Evolutionary conservation across 2,888 invertebrate species (phyloP), one percentile per base, ranked within the genome.

Genomic region (Buathra laborator): DNA sequence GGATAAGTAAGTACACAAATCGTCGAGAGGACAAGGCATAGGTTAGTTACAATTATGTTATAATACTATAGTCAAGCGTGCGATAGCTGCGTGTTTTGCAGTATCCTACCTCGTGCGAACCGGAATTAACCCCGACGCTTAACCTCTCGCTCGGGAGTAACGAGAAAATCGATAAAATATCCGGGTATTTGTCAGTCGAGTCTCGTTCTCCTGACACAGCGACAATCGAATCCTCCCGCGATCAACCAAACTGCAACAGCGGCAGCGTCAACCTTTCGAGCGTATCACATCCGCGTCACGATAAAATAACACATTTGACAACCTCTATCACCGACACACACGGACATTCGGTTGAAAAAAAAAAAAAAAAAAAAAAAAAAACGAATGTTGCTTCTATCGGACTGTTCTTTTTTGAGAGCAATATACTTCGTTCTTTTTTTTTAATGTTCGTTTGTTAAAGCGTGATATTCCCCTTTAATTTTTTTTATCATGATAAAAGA

Each of bases 11-110:
- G 37, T 64, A 43, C 46, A 59, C 29, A 56, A 77, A 68, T 68
- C 44, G 44, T 67, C 6, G 24, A 43, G 19, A 70, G 70, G 59
- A 19, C 24, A 9, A 16, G 10, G 16, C 29, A 59, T 6, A 46
- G 81, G 78, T 82, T 87, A 87, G 87, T 85, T 79, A 72, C 87
- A 88, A 89, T 90, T 89, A 90, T 85, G 83, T 88, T 87, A 84
- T 90, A 87, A 89, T 43, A 76, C 6, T 70, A 53, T 24, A 53
- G 62, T 67, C 72, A 29, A 32, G 56, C 51, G 46, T 71, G 62
- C 43, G 64, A 51, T 53, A 29, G 44, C 43, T 64, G 37, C 62
- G 70, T 53, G 48, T 68, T 48, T 44, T 24, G 62, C 59, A 12
- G 56, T 81, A 44, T 37, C 37, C 37, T 43, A 29, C 56, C 37